Conservation (phyloP, 2,797 vertebrate species). For the Pantherophis alleghaniensis region DNA sequence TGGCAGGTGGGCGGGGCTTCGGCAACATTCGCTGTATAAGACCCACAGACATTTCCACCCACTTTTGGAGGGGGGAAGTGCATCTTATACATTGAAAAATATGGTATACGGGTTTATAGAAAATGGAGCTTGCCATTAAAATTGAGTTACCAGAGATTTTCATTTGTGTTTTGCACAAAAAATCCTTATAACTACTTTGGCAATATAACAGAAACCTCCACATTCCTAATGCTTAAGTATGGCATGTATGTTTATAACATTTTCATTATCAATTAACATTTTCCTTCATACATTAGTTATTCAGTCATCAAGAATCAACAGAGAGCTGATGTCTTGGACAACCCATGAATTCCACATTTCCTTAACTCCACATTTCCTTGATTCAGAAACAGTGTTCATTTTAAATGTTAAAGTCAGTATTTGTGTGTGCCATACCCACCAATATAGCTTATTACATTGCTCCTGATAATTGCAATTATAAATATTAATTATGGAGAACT, state of each 20-base stretch:
- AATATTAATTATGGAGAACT: background rate
- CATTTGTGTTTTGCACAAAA: background rate
- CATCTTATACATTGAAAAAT: too few relatives aligned
- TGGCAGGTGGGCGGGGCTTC: too few relatives aligned
- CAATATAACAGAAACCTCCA: background rate
- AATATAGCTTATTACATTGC: background rate
- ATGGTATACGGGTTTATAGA: background rate
- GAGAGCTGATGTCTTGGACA: background rate
- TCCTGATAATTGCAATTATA: background rate
- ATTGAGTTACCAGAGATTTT: background rate
- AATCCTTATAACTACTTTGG: background rate
- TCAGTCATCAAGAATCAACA: background rate
- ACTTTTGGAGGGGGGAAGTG: too few relatives aligned
- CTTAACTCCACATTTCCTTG: background rate
- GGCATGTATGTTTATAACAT: background rate
- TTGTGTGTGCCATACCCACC: background rate
- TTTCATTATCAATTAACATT: background rate
- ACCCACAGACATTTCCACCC: too few relatives aligned
- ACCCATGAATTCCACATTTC: background rate
- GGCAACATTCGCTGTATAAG: too few relatives aligned
- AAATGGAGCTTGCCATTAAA: background rate
- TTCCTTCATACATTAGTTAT: background rate
- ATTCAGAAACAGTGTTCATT: background rate
- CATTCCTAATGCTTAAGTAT: background rate
- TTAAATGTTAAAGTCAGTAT: background rate